Evolutionary conservation across 2,113 vertebrate genomes (phyloP).

Genomic region (Gorsachius goisagi): DNA sequence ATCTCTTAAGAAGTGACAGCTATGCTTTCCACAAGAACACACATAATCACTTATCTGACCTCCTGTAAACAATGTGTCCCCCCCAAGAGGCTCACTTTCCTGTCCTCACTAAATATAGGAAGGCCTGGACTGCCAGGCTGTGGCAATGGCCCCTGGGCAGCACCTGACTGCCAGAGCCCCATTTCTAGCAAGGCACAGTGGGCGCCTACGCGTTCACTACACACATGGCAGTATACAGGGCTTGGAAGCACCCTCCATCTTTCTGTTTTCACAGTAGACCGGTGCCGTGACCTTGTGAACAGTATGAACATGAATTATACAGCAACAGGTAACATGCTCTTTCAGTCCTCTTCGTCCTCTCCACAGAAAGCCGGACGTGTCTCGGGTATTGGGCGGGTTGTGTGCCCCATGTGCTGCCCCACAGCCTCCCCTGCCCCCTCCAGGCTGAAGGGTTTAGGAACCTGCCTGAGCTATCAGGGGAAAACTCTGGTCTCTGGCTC

Average conservation of each 20-base stretch:
- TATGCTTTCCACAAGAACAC: background rate
- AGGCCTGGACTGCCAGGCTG: background rate
- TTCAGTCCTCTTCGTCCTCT: background rate
- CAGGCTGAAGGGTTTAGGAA: background rate
- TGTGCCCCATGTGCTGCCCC: accelerated
- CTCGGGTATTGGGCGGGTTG: accelerated
- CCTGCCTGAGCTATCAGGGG: accelerated
- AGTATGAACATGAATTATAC: background rate
- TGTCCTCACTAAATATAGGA: background rate
- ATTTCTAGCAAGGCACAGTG: background rate
- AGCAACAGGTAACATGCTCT: background rate
- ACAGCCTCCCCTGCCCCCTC: background rate
- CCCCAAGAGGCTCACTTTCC: background rate
- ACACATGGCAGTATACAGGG: background rate
- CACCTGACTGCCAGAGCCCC: background rate
- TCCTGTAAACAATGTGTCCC: background rate
- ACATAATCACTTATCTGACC: constrained; percentile 27
- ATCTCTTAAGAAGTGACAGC: constrained; percentile 30
- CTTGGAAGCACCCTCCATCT: background rate
- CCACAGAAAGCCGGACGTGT: accelerated
- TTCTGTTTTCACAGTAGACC: background rate
- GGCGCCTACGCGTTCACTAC: accelerated
- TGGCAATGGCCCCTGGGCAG: background rate
- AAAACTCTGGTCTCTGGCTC: background rate
- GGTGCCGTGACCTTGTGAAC: background rate